Conservation (phyloP, 2,113 vertebrate genomes). For the Petroica traversi region DNA sequence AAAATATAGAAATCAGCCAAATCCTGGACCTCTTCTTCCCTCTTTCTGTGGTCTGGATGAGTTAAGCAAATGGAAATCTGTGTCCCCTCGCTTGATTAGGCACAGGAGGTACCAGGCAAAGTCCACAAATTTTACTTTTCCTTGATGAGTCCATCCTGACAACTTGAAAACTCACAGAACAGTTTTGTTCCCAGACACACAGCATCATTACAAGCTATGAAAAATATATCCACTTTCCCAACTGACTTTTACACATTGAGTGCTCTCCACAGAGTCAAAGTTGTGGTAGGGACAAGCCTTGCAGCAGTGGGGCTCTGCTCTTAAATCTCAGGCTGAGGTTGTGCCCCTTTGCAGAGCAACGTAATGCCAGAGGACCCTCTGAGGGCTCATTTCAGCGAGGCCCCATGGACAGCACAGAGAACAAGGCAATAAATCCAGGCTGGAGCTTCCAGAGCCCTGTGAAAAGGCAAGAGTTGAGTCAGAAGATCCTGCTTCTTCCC, state of each 20-base stretch:
- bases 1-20: background rate
- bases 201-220: background rate
- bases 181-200: background rate
- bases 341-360: background rate
- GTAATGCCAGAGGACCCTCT: background rate
- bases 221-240: background rate
- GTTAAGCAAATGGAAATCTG: background rate
- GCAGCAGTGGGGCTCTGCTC: background rate
- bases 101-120: background rate
- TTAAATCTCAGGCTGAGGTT: background rate
- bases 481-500: background rate
- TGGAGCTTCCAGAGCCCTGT: background rate
- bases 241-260: fast-evolving
- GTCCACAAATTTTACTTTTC: background rate
- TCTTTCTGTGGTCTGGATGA: background rate
- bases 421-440: background rate
- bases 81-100: background rate
- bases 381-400: background rate
- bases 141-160: background rate
- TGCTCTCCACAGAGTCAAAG: background rate
- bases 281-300: background rate
- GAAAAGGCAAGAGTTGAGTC: background rate
- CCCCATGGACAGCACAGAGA: background rate
- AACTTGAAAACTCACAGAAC: background rate
- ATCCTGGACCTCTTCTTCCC: background rate